Evolutionary conservation across 2,888 invertebrate genomes (phyloP).

Genomic region (Tetanocera ferruginea): DNA sequence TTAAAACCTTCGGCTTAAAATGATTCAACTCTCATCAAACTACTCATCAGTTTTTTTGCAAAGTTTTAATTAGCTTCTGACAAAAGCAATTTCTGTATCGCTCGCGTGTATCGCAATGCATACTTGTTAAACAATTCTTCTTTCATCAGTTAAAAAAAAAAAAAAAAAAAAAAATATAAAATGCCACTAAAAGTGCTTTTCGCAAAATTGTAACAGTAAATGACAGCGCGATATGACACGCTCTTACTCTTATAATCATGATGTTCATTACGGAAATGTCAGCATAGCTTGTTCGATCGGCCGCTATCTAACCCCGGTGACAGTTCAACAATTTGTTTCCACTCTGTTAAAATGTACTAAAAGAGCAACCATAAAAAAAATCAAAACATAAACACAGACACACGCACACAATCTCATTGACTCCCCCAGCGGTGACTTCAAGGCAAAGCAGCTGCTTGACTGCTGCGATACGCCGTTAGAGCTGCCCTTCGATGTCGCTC

Average conservation of each 20-base stretch:
- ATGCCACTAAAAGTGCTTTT: background rate
- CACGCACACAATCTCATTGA: too few relatives aligned
- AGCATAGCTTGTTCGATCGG: background rate
- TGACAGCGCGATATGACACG: conserved; percentile 22
- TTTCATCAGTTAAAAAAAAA: background rate
- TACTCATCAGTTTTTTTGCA: too few relatives aligned
- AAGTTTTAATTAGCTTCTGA: too few relatives aligned
- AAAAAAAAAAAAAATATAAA: background rate
- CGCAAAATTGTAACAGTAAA: background rate
- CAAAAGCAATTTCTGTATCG: background rate
- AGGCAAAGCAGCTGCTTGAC: too few relatives aligned
- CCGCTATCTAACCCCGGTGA: conserved; percentile 1
- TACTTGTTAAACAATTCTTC: background rate
- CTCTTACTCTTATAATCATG: conserved; percentile 12
- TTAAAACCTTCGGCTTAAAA: too few relatives aligned
- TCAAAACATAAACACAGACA: background rate
- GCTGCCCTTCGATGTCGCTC: too few relatives aligned
- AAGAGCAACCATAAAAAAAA: conserved; percentile 1
- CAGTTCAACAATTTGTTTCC: conserved; percentile 21
- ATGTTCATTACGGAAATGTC: conserved; percentile 17
- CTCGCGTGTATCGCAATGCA: too few relatives aligned
- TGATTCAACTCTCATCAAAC: too few relatives aligned
- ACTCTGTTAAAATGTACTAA: conserved; percentile 1
- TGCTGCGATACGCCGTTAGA: too few relatives aligned
- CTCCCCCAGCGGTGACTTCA: too few relatives aligned